Percentiles rank a stretch among this genome's conserved stretches.
These are phyloP conservation scores for Gopherus flavomarginatus DNA, from an alignment of 2,113 vertebrate species.

Conservation along the genomic window DNA sequence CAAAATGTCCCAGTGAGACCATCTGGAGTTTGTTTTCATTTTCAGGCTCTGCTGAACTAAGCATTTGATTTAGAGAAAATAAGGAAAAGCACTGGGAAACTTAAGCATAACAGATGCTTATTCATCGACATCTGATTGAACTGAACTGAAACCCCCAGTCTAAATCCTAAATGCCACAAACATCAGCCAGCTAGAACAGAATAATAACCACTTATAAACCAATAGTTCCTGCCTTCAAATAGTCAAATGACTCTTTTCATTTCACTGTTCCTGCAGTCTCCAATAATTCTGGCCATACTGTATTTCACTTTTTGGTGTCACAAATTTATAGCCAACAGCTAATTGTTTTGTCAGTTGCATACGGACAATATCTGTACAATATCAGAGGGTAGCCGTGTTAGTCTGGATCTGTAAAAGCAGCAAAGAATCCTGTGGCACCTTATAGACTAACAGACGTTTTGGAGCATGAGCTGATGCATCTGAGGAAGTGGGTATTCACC, in stretches of 20 bases:
- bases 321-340: background rate
- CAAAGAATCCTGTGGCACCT: too few relatives aligned
- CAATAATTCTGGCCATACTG: background rate
- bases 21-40: constrained; percentile 65
- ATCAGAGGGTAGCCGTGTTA: too few relatives aligned
- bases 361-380: background rate
- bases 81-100: constrained; percentile 66
- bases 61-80: constrained; percentile 74
- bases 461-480: too few relatives aligned
- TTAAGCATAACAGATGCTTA: constrained; percentile 71
- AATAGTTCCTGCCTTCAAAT: constrained; percentile 36
- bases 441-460: too few relatives aligned
- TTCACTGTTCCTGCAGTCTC: background rate
- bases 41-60: constrained; percentile 70
- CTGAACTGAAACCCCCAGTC: constrained; percentile 53
- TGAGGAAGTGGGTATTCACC: too few relatives aligned
- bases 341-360: background rate
- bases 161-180: constrained; percentile 63
- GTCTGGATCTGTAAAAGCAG: too few relatives aligned
- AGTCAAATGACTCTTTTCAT: constrained; percentile 21
- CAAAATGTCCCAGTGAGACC: constrained; percentile 55
- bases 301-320: background rate
- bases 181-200: constrained; percentile 68
- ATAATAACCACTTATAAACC: constrained; percentile 48
- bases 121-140: constrained; percentile 67